Conservation (phyloP, 2,888 invertebrate genomes). For the Fabriciana adippe region DNA sequence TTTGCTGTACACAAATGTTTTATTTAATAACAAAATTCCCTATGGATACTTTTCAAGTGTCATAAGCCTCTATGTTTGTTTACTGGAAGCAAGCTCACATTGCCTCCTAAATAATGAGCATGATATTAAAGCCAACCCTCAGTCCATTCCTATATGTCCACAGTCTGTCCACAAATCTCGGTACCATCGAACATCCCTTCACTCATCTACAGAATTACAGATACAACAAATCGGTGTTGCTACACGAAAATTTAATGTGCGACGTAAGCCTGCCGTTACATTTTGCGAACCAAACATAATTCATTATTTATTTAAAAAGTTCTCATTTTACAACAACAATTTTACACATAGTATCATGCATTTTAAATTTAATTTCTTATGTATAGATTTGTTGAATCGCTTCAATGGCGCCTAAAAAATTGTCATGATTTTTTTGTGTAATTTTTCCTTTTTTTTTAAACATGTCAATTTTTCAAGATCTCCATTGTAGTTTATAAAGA, state of each 20-base stretch:
- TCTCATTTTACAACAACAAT: slow-evolving; percentile 46
- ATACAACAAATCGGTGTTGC: slow-evolving; percentile 55
- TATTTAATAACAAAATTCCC: no score
- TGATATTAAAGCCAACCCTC: not conserved
- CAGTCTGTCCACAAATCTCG: slow-evolving; percentile 7
- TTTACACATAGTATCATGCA: slow-evolving; percentile 49
- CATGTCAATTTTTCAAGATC: not conserved
- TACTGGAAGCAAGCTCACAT: no score
- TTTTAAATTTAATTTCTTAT: slow-evolving; percentile 47
- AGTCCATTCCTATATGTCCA: not conserved
- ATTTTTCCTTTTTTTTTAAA: not conserved
- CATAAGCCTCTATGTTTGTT: no score
- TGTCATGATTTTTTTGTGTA: not conserved
- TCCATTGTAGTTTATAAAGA: slow-evolving; percentile 15
- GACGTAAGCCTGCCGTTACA: slow-evolving; percentile 61
- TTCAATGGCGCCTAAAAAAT: slow-evolving; percentile 20
- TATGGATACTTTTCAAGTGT: no score
- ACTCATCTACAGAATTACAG: slow-evolving; percentile 40
- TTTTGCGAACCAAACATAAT: slow-evolving; percentile 53
- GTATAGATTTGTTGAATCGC: slow-evolving; percentile 42
- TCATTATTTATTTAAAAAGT: slow-evolving; percentile 39
- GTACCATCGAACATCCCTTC: slow-evolving; percentile 21
- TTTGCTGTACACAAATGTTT: no score
- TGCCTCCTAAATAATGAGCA: no score
- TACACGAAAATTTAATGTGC: slow-evolving; percentile 64